Conservation (phyloP, 2,888 invertebrate genomes). For the Nymphalis urticae region DNA sequence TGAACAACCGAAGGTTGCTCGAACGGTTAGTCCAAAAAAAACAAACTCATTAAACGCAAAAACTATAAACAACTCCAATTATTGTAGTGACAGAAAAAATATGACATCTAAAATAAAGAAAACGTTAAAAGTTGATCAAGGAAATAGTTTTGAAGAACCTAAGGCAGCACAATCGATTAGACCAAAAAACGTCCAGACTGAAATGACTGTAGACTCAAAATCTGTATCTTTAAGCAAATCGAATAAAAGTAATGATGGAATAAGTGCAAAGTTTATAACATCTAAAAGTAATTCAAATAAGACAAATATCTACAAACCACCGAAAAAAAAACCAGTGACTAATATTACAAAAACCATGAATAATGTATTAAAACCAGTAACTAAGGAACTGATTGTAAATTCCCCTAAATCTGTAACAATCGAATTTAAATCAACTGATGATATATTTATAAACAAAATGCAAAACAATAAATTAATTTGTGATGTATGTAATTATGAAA, state of each 20-base stretch:
- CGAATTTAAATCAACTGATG: neutral
- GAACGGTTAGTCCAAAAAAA: neutral
- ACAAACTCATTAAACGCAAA: neutral
- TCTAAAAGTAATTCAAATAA: neutral
- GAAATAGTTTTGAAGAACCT: neutral
- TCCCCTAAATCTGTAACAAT: neutral
- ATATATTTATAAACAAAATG: neutral
- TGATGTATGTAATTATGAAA: slow-evolving; percentile 5
- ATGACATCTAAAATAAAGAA: neutral
- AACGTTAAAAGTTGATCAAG: neutral
- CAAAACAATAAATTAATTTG: slow-evolving; percentile 8
- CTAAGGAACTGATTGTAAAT: neutral
- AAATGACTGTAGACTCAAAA: neutral
- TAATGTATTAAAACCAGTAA: neutral
- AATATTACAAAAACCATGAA: neutral
- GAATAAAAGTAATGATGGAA: neutral
- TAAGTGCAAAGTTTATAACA: neutral
- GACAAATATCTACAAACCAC: neutral
- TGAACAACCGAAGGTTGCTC: neutral
- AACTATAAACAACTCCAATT: neutral
- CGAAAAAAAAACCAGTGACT: neutral
- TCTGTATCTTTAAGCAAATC: neutral
- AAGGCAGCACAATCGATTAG: neutral
- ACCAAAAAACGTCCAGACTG: neutral
- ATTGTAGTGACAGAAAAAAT: neutral